Conservation (phyloP, 2,113 vertebrate genomes). For the Xerus inauris region DNA sequence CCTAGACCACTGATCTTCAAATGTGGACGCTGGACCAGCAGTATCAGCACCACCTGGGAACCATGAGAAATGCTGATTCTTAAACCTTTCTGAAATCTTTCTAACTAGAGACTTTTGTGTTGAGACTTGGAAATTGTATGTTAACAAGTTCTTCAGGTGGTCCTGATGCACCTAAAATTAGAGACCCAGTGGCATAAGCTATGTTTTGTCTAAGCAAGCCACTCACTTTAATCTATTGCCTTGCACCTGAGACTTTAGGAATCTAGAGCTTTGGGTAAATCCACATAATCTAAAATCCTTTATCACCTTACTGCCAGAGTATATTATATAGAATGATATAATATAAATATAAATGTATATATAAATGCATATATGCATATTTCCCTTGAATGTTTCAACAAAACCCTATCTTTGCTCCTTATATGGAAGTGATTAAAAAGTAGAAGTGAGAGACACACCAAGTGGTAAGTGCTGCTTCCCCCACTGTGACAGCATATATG, state of each 20-base stretch:
- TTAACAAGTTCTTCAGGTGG: background rate
- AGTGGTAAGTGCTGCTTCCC: background rate
- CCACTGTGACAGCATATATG: background rate
- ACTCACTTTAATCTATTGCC: background rate
- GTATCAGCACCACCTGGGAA: background rate
- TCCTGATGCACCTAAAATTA: background rate
- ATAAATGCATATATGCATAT: background rate
- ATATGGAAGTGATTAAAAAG: constrained; percentile 24
- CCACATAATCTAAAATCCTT: constrained; percentile 30
- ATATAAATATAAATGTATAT: background rate
- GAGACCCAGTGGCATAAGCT: background rate
- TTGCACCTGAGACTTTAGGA: background rate
- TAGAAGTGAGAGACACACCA: constrained; percentile 8
- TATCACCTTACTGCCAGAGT: background rate
- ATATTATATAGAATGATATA: background rate
- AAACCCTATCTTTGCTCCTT: background rate
- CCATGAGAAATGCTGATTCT: background rate
- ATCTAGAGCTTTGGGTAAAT: background rate
- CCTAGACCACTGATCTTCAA: background rate
- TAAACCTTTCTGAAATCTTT: background rate
- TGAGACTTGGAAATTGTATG: background rate
- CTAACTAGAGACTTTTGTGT: background rate
- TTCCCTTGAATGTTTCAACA: constrained; percentile 13
- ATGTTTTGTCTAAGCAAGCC: background rate
- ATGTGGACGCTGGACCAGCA: background rate